Evolutionary conservation across 2,797 vertebrate genomes (phyloP), one percentile per base, ranked within the genome.

Genomic region (Hylomyscus alleni): DNA sequence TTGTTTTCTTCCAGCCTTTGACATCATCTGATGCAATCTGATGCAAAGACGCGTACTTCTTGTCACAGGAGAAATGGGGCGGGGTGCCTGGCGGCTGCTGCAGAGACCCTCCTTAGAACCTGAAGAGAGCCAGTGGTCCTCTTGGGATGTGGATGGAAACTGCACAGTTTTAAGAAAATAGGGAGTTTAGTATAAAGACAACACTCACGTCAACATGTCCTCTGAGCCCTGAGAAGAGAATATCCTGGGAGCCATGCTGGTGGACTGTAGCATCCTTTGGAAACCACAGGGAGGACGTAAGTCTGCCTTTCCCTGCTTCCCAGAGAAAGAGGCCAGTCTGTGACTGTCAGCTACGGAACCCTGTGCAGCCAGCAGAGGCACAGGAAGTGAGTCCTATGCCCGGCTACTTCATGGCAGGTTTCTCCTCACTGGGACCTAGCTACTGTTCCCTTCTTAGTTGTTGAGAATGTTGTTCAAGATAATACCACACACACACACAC

Each of bases 11-110:
- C 91, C 54, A 58, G 88, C 69, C 7, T 95, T 92, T 98, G 97
- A 98, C 93, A 95, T 98, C 98, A 98, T 78, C 93, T 97, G 98
- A 98, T 97, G 97, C 97, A 98, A 98, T 44, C 47, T 8, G 26
- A 88, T 96, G 97, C 95, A 98, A 98, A 98, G 85, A 0, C 1
- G 76, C 83, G 91, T 0, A 87, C 54, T 52, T 94, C 95, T 94
- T 81, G 82, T 90, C 98, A 93, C 92, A 84, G 72, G 93, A 96
- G 97, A 65, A 91, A 72, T 44, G 26, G 62, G 90, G 0, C 54
- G 26, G 91, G 31, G 85, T 93, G 60, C 22, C 81, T 93, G 75
- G 97, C 92, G 96, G 86, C 93, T 65, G 96, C 72, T 76, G 26
- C 60, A 85, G 82, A 92, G 95, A 95, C 37, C 92, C 96, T 95